These are phyloP conservation scores for Pseudomyrmex cubaensis DNA, from an alignment of 1,140 invertebrate species.

Conservation along the genomic window DNA sequence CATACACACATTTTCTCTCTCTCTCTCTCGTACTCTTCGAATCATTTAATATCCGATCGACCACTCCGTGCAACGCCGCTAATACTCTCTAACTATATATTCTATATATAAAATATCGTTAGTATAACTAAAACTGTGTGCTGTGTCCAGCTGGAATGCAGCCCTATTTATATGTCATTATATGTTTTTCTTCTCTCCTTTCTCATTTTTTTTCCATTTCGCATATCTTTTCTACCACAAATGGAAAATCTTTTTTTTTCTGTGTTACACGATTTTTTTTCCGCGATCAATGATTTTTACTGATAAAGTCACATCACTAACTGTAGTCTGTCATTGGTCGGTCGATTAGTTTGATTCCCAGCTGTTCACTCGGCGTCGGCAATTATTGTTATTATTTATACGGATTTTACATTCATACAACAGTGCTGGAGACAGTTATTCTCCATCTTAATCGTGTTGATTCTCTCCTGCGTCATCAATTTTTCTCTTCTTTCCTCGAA, in stretches of 20 bases:
- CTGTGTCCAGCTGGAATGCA: slow-evolving; percentile 85
- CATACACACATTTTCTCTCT: slow-evolving; percentile 26
- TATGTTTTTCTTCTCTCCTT: slow-evolving; percentile 64
- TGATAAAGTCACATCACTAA: slow-evolving; percentile 83
- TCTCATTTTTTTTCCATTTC: slow-evolving; percentile 20
- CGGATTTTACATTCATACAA: slow-evolving; percentile 84
- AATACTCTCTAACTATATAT: slow-evolving; percentile 84
- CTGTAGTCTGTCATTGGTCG: slow-evolving; percentile 84
- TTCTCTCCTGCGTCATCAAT: slow-evolving; percentile 87
- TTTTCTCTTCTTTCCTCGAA: slow-evolving; percentile 90
- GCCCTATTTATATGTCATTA: slow-evolving; percentile 82
- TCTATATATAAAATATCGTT: slow-evolving; percentile 86
- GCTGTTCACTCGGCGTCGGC: slow-evolving; percentile 82
- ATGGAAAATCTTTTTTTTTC: slow-evolving; percentile 68
- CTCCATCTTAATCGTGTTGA: slow-evolving; percentile 76
- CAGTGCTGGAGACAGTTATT: slow-evolving; percentile 75
- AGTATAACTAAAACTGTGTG: slow-evolving; percentile 85
- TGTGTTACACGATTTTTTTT: slow-evolving; percentile 75
- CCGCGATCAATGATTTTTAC: slow-evolving; percentile 79
- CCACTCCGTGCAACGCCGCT: slow-evolving; percentile 79
- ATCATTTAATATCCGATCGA: slow-evolving; percentile 68
- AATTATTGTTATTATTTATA: slow-evolving; percentile 84
- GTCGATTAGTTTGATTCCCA: slow-evolving; percentile 85
- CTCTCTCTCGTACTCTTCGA: slow-evolving; percentile 11
- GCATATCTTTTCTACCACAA: slow-evolving; percentile 56